Base-by-base conservation (phyloP, 2,888 invertebrate genomes). In the Hirtodrosophila histrioides region DNA sequence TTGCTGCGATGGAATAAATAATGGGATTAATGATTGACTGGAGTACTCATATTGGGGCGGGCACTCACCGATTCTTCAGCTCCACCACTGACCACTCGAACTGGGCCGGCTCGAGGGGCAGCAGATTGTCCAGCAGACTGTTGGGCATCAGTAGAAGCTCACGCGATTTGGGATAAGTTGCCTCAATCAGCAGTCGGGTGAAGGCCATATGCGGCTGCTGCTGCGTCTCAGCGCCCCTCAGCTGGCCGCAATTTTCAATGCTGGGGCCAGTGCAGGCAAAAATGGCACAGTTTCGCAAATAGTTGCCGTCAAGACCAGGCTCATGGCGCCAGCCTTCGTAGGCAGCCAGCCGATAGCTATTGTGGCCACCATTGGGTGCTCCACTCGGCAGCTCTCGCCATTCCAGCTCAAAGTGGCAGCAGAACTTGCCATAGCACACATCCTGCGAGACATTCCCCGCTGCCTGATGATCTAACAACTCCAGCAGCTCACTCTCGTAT, bases 261-360 rank as follows among this genome's bases (percentile, higher is more conserved):
- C 51, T 45, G 2, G 78, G 48, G 0, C 89, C 87, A 2, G 65
- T 74, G 76, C 93, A 93, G 35, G 92, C 90, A 10, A 93, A 88
- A 3, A 93, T 46, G 1, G 89, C 92, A 70, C 93, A 93, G 39
- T 91, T 88, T 45, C 93, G 91, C 1, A 93, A 68, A 50, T 92
- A 92, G 46, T 91, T 89, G 41, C 81, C 79, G 43, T 91, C 90
- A 6, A 90, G 86, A 0, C 84, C 86, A 10, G 80, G 70, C 66
- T 91, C 92, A 10, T 91, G 87, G 29, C 93, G 89, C 39, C 91
- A 85, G 3, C 93, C 93, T 56, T 92, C 90, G 68, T 89, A 93
- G 7, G 90, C 92, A 0, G 90, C 92, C 55, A 93, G 39, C 1
- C 92, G 91, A 70, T 93, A 93, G 17, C 77, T 80, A 61, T 92